Percentiles rank a stretch among this genome's conserved stretches.
phyloP scores from a whole-genome alignment of 2,113 vertebrate species.

The Lutjanus erythropterus region DNA sequence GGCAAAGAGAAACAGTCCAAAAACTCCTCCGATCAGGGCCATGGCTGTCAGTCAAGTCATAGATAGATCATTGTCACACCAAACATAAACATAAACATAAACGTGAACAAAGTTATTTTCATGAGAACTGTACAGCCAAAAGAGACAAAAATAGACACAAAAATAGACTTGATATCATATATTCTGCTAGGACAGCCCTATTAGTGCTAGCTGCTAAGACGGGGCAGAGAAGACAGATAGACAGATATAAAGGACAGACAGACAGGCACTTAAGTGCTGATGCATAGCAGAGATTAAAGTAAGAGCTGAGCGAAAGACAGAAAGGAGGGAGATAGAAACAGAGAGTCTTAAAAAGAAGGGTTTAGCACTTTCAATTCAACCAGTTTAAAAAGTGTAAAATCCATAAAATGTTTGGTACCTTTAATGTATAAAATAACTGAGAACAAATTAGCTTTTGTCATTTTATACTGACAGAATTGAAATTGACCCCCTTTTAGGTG shows the following conservation, averaged over 20 bases:
- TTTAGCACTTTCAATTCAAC: conserved; percentile 35
- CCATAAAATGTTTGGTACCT: conserved; percentile 45
- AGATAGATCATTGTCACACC: conserved; percentile 34
- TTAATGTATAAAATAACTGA: conserved; percentile 33
- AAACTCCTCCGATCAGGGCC: conserved; percentile 32
- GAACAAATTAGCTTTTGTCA: conserved; percentile 10
- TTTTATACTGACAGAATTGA: not conserved
- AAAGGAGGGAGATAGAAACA: conserved; percentile 19
- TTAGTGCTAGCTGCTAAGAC: conserved; percentile 69
- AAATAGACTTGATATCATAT: conserved; percentile 72
- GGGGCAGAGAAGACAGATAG: conserved; percentile 38
- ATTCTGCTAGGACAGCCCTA: conserved; percentile 58
- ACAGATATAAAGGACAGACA: conserved; percentile 44
- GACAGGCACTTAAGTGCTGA: conserved; percentile 83
- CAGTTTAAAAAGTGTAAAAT: conserved; percentile 38
- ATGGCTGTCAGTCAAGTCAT: conserved; percentile 46
- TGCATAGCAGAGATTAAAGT: conserved; percentile 75
- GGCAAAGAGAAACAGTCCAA: conserved; percentile 43
- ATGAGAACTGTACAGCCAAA: conserved; percentile 67
- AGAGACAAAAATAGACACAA: conserved; percentile 63
- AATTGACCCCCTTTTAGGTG: conserved; percentile 16
- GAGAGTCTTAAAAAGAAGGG: conserved; percentile 26
- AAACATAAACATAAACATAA: conserved; percentile 44
- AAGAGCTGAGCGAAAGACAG: conserved; percentile 44
- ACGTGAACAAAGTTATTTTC: too few relatives aligned